phyloP scores from a whole-genome alignment of 2,113 vertebrate genomes.

The Nerophis lumbriciformis region DNA sequence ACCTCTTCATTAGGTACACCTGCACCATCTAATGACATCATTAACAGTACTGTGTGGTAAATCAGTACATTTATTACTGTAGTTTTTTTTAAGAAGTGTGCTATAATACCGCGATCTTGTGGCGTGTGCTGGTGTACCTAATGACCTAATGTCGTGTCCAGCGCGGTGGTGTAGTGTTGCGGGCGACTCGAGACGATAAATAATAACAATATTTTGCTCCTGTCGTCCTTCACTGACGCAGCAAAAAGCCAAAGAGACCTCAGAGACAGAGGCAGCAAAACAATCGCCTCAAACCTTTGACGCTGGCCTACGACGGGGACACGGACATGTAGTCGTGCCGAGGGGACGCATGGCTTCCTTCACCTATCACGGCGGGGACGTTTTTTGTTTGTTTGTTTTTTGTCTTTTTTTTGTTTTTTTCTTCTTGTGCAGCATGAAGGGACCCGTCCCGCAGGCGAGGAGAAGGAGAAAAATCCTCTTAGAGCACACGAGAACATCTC shows the following conservation, averaged over 20 bases:
- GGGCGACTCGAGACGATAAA: not conserved
- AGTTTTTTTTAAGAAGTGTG: no score
- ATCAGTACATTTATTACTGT: no score
- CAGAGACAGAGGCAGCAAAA: constrained; percentile 94
- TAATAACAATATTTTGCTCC: constrained; percentile 15
- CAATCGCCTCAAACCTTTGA: constrained; percentile 96
- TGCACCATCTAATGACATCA: not conserved
- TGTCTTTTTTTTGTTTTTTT: not conserved
- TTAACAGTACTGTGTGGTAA: no score
- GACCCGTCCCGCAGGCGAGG: constrained; percentile 32
- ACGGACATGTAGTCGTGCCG: constrained; percentile 84
- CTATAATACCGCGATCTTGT: no score
- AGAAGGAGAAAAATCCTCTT: constrained; percentile 44
- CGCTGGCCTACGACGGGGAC: constrained; percentile 95
- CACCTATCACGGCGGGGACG: constrained; percentile 10
- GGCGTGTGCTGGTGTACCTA: not conserved
- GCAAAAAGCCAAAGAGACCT: constrained; percentile 99
- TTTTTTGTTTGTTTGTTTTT: not conserved
- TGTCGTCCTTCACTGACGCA: constrained; percentile 55
- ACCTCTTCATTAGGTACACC: not conserved
- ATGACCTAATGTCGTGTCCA: not conserved
- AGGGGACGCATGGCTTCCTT: constrained; percentile 24
- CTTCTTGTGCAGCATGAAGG: constrained; percentile 28
- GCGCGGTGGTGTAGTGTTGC: not conserved
- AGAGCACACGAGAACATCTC: constrained; percentile 22